Conservation (phyloP, 2,888 invertebrate species). For the Pterostichus madidus region DNA sequence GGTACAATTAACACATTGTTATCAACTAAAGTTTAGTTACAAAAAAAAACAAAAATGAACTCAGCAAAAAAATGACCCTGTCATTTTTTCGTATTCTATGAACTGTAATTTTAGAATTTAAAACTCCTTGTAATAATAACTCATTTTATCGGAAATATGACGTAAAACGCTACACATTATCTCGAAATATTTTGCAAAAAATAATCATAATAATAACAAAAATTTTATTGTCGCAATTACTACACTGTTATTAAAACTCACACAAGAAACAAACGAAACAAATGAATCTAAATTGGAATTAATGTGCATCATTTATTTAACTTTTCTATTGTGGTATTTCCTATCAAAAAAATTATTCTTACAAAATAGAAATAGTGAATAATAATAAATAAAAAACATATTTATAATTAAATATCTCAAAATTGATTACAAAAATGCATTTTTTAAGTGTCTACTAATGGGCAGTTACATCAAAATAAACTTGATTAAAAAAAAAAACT, state of each 20-base stretch:
- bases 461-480: too few species aligned
- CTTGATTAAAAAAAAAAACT: too few species aligned
- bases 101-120: slow-evolving; percentile 5
- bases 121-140: slow-evolving; percentile 1
- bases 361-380: too few species aligned
- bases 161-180: not conserved
- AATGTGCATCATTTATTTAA: too few species aligned
- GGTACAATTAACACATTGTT: not conserved
- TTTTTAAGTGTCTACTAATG: too few species aligned
- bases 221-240: slow-evolving; percentile 24
- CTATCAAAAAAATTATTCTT: too few species aligned
- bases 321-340: too few species aligned
- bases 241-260: not conserved
- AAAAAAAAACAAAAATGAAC: not conserved
- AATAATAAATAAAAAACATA: too few species aligned
- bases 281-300: not conserved
- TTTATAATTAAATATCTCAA: too few species aligned
- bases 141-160: slow-evolving; percentile 12
- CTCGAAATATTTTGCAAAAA: slow-evolving; percentile 22
- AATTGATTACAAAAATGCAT: too few species aligned
- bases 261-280: not conserved
- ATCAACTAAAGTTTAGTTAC: not conserved
- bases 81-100: not conserved
- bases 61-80: slow-evolving; percentile 1
- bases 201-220: slow-evolving; percentile 12